A percentile compares a stretch with the other conserved stretches of the same genome.
Evolutionary conservation across 1,140 invertebrate species (phyloP).

Genomic region (Diprion similis): DNA sequence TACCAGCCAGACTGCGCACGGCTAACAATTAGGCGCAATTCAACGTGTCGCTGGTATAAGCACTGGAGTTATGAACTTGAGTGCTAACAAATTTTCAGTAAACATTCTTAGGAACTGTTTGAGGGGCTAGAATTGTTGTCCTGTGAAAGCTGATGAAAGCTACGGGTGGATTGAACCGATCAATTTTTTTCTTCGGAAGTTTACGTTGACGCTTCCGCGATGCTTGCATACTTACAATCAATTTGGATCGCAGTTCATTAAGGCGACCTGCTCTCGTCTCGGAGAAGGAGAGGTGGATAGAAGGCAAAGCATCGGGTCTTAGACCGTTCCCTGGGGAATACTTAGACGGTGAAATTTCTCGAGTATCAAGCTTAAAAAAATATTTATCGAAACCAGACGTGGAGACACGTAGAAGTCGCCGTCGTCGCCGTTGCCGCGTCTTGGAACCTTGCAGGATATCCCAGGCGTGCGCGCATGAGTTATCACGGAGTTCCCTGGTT

Average conservation of each 20-base stretch:
- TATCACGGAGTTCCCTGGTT: constrained; percentile 2
- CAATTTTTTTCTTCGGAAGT: too few species aligned
- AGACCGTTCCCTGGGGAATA: background rate
- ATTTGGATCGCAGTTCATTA: background rate
- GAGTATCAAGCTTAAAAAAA: background rate
- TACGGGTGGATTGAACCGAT: too few species aligned
- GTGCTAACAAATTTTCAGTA: too few species aligned
- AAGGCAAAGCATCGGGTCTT: background rate
- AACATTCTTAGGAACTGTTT: too few species aligned
- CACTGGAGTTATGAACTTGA: too few species aligned
- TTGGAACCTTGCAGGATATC: background rate
- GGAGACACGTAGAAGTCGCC: background rate
- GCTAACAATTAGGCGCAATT: too few species aligned
- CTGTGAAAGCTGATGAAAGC: too few species aligned
- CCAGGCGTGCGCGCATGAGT: background rate
- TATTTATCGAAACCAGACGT: constrained; percentile 2
- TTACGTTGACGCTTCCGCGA: too few species aligned
- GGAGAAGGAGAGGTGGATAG: background rate
- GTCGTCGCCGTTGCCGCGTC: background rate
- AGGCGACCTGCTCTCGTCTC: background rate
- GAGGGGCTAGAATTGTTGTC: too few species aligned
- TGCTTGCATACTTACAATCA: background rate
- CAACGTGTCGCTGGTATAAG: too few species aligned
- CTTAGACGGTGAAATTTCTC: background rate
- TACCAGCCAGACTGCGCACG: too few species aligned